Percentiles rank a stretch among this genome's conserved stretches.
Conservation (phyloP, 2,888 invertebrate species). For the Drosophila anomalata region DNA sequence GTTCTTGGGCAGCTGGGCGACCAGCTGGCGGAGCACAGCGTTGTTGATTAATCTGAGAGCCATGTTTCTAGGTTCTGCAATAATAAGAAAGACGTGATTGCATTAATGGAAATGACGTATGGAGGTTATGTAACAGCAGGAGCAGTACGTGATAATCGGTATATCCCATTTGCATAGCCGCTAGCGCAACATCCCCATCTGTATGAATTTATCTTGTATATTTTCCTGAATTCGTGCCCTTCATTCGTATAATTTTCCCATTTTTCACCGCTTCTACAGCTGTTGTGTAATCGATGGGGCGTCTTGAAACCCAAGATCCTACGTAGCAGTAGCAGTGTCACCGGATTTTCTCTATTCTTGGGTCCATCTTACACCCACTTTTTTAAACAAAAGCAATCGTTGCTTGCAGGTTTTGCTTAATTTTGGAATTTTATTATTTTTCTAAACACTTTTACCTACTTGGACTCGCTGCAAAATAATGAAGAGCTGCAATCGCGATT, state of each 20-base stretch:
- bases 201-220: background rate
- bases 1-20: conserved; percentile 67
- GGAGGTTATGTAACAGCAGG: conserved; percentile 63
- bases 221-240: conserved; percentile 15
- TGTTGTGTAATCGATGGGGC: conserved; percentile 66
- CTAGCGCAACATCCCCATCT: background rate
- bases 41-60: conserved; percentile 79
- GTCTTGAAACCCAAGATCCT: background rate
- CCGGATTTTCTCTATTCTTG: background rate
- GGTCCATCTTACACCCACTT: background rate
- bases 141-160: conserved; percentile 29
- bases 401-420: background rate
- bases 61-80: conserved; percentile 64
- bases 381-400: background rate
- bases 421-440: conserved; percentile 4
- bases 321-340: background rate
- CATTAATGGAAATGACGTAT: conserved; percentile 43
- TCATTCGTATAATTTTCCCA: conserved; percentile 39
- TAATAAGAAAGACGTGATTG: background rate
- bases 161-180: conserved; percentile 16
- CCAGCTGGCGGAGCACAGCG: conserved; percentile 78
- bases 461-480: conserved; percentile 40
- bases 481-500: conserved; percentile 2
- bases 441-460: conserved; percentile 27
- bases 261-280: conserved; percentile 46